Base-by-base conservation (phyloP, 2,888 invertebrate species). In the Zaprionus lineosus region DNA sequence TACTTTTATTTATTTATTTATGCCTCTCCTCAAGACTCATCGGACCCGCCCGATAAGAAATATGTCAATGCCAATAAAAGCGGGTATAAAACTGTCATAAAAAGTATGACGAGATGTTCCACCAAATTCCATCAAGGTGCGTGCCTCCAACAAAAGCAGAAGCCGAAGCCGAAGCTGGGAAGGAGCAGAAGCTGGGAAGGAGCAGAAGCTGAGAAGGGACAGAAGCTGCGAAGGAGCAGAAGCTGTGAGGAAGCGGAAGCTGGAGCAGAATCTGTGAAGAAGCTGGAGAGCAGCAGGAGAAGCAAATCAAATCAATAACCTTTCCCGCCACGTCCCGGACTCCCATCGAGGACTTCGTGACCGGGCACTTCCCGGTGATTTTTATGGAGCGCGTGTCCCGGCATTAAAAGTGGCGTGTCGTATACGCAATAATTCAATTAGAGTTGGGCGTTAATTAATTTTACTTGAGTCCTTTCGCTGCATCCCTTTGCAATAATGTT, bases 391-490 rank as follows among this genome's bases (percentile, higher is more conserved):
- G 67, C 76, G 79, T 78, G 72, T 43, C 58, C 26, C 24, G 51
- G 52, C 58, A 74, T 67, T 67, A 67, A 75, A 75, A 39, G 41
- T 63, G 51, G 52, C 72, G 53, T 62, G 72, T 40, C 71, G 63
- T 75, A 61, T 78, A 59, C 75, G 72, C 67, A 67, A 75, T 72
- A 75, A 67, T 75, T 75, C 79, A 75, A 75, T 75, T 74, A 71
- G 50, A 53, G 41, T 43, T 28, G 26, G 9, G 19, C 16, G 57
- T 48, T 77, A 74, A 74, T 77, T 74, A 77, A 59, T 74, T 74
- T 63, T n/a, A n/a, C n/a, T n/a, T 51, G 14, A 33, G 29, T 33
- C 9, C 19, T 41, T 7, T 14, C 24, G 14, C 14, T n/a, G 40
- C 36, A 21, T 15, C 6, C 2, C n/a, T 7, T 2, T 6, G 2